These are phyloP conservation scores for Drymodes brunneopygia DNA, from an alignment of 2,113 vertebrate species.

Conservation along the genomic window DNA sequence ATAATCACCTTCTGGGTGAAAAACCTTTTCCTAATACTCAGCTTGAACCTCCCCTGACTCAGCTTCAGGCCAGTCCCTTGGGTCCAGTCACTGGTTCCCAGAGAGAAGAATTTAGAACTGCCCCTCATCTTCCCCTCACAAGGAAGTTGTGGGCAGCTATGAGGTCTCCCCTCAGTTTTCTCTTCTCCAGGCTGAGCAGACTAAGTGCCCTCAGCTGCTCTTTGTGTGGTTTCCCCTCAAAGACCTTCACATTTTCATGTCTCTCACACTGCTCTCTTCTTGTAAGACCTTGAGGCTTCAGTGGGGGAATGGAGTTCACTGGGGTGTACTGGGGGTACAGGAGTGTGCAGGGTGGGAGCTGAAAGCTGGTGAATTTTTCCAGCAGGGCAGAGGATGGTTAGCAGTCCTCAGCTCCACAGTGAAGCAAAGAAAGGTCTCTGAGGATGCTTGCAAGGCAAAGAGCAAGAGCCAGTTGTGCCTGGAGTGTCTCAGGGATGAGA, in stretches of 20 bases:
- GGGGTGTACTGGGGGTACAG: no score
- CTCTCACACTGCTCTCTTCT: not conserved
- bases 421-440: not conserved
- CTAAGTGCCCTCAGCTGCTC: not conserved
- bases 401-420: rapidly evolving
- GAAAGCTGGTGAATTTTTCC: not conserved
- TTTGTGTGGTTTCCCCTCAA: not conserved
- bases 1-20: not conserved
- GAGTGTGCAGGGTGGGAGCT: not conserved
- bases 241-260: rapidly evolving
- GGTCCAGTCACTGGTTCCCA: no score
- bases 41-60: not conserved
- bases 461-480: not conserved
- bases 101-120: not conserved
- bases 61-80: no score
- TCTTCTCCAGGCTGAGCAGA: not conserved
- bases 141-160: not conserved
- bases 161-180: not conserved
- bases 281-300: not conserved
- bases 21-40: not conserved
- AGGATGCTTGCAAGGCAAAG: not conserved
- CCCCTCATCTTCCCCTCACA: not conserved
- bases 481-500: not conserved
- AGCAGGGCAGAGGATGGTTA: not conserved
- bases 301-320: rapidly evolving